Percentiles rank a stretch among this genome's conserved stretches.
These are phyloP conservation scores for Nebria ingens DNA, from an alignment of 1,140 invertebrate genomes.

Conservation along the genomic window DNA sequence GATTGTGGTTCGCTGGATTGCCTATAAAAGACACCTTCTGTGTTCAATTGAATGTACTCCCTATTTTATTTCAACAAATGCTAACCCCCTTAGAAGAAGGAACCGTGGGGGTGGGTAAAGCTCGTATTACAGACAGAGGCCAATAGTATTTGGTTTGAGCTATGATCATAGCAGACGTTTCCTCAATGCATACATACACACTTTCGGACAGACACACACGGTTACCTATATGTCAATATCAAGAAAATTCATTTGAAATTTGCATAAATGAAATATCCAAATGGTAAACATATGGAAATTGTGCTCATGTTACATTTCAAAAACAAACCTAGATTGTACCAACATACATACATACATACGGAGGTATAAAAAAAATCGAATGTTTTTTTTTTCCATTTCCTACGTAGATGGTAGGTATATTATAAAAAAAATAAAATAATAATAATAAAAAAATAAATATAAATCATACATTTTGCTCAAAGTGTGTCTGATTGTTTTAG, in stretches of 20 bases:
- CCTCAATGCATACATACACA: too few relatives aligned
- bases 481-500: neutral
- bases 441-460: neutral
- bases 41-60: too few relatives aligned
- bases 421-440: neutral
- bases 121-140: too few relatives aligned
- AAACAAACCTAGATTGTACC: neutral
- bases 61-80: too few relatives aligned
- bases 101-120: too few relatives aligned
- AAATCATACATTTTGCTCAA: neutral
- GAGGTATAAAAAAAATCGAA: neutral
- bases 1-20: too few relatives aligned
- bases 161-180: too few relatives aligned
- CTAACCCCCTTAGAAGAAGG: too few relatives aligned
- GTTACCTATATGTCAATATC: too few relatives aligned
- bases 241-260: neutral
- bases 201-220: too few relatives aligned
- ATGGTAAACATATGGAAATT: neutral
- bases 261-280: slow-evolving; percentile 2
- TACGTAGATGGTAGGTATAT: neutral
- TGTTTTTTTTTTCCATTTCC: neutral
- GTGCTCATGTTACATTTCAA: neutral
- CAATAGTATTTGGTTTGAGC: too few relatives aligned
- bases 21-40: too few relatives aligned
- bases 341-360: neutral